These are phyloP conservation scores for Ceratina australensis DNA, from an alignment of 1,140 invertebrate species.

Conservation along the genomic window DNA sequence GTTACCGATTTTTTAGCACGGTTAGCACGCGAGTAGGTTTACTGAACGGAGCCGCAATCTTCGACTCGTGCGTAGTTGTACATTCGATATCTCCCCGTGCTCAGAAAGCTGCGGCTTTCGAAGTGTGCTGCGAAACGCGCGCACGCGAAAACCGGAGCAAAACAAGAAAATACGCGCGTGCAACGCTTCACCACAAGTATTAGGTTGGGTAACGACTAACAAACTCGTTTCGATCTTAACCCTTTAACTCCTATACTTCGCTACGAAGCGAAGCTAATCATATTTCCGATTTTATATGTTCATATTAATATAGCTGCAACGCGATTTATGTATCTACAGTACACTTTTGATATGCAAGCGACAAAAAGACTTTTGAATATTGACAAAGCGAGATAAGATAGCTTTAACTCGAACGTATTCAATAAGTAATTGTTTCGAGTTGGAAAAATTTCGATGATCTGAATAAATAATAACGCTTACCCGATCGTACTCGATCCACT, in stretches of 20 bases:
- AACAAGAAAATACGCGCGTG: constrained; percentile 31
- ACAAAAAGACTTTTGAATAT: too few relatives aligned
- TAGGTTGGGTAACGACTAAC: constrained; percentile 24
- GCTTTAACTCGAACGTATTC: too few relatives aligned
- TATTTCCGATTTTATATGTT: too few relatives aligned
- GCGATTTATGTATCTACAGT: too few relatives aligned
- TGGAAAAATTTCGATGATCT: too few relatives aligned
- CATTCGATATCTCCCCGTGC: constrained; percentile 45
- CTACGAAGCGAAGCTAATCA: too few relatives aligned
- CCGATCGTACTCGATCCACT: constrained; percentile 37
- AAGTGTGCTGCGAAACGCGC: constrained; percentile 15
- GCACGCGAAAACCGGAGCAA: constrained; percentile 23
- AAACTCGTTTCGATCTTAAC: constrained; percentile 4
- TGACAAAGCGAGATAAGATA: too few relatives aligned
- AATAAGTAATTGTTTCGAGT: too few relatives aligned
- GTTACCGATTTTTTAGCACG: constrained; percentile 69
- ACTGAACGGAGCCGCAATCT: constrained; percentile 46
- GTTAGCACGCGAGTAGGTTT: constrained; percentile 62
- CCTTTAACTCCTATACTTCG: too few relatives aligned
- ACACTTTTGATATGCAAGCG: too few relatives aligned
- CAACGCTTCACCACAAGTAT: constrained; percentile 29
- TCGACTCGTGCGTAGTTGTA: constrained; percentile 14
- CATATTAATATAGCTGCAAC: too few relatives aligned
- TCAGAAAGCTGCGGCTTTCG: neutral
- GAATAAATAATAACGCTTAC: constrained; percentile 39